Evolutionary conservation across 2,888 invertebrate species (phyloP), one percentile per base, ranked within the genome.

Genomic region (Allygus modestus): DNA sequence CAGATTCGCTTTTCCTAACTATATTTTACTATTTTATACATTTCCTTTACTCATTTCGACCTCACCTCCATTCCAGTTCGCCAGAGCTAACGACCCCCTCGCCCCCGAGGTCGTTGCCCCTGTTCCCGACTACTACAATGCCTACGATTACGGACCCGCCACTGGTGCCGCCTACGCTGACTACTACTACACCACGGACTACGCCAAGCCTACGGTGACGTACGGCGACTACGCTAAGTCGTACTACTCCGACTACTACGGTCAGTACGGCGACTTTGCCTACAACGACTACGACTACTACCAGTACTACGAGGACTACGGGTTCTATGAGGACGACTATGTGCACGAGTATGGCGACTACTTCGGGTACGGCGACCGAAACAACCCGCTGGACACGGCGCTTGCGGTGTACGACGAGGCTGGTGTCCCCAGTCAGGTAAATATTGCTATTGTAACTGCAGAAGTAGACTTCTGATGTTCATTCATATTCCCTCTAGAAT

Each of bases 291-390:
- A 65, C 28, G 65, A 65, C 65, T 65, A 65, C 31, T 65, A 65
- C 65, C 65, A 65, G 15, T 65, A 65, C 65, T 65, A 65, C 73
- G 41, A 73, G 33, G 73, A 73, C 33, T 73, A 73, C 43, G 41
- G 73, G 31, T 28, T 15, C 33, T 37, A 73, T 20, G 43, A 73
- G 2, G 73, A 73, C 73, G 37, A 73, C 17, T 37, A 43, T 20
- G n/a, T 43, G 37, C 73, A 73, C 41, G 73, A 73, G 43, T 73
- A 73, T 20, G 73, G 73, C 20, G 73, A 73, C 1, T 73, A 73
- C 73, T 73, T 73, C 43, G 73, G 41, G n/a, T 73, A 28, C 28
- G 73, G 73, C 4, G 73, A 73, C 73, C 15, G 73, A 11, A 73
- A 73, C 73, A 73, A 73, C 41, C 73, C 73, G 1, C 31, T 41